phyloP scores from a whole-genome alignment of 2,888 invertebrate species.

The Clivina fossor region DNA sequence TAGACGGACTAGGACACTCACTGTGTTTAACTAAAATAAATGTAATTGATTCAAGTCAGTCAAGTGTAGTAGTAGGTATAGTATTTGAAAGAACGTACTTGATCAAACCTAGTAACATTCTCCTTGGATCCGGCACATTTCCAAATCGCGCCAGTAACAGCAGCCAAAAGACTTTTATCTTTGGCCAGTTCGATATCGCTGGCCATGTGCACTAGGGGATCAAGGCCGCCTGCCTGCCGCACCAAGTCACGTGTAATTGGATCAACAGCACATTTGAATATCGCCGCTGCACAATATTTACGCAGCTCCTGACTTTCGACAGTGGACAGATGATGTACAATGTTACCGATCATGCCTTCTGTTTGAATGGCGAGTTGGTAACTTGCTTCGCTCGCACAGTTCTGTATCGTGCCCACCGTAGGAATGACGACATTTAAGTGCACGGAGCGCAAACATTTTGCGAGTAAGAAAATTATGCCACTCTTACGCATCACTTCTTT shows the following conservation, averaged over 20 bases:
- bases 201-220: constrained; percentile 78
- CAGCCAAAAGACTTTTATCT: constrained; percentile 77
- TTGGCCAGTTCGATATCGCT: constrained; percentile 66
- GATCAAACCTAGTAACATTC: constrained; percentile 78
- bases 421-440: constrained; percentile 86
- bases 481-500: constrained; percentile 69
- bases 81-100: too few species aligned
- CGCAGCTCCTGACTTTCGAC: constrained; percentile 50
- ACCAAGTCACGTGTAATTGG: constrained; percentile 79
- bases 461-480: constrained; percentile 76
- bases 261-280: constrained; percentile 84
- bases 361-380: constrained; percentile 83
- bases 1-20: constrained; percentile 73
- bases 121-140: constrained; percentile 84
- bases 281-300: constrained; percentile 86
- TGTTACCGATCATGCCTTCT: constrained; percentile 84
- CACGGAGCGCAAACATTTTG: constrained; percentile 67
- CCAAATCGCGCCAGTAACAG: constrained; percentile 93
- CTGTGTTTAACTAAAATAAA: constrained; percentile 48
- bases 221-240: constrained; percentile 83
- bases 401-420: constrained; percentile 72
- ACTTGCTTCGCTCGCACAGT: constrained; percentile 59
- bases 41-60: too few species aligned
- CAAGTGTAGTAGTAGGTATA: too few species aligned
- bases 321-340: constrained; percentile 76